Base-by-base conservation (phyloP, 2,797 vertebrate genomes). In the Apodemus agrarius region DNA sequence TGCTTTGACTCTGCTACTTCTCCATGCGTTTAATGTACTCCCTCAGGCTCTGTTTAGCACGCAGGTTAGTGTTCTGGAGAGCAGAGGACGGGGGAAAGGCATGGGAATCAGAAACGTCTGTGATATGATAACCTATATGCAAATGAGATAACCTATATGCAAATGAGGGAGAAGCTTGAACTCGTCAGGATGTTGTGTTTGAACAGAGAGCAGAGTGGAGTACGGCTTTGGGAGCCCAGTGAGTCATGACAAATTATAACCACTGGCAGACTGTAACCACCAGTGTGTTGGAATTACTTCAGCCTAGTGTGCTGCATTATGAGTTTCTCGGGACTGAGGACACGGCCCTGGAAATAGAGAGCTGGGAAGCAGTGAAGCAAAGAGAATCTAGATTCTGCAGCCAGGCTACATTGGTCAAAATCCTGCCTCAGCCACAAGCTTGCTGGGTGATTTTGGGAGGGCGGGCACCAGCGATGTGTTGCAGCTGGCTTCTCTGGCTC, bases 31-130 rank as follows among this genome's bases (percentile, higher is more conserved):
- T 85, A 83, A 93, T 75, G 69, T 31, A 19, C 69, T 84, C 69
- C 31, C 86, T 89, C n/a, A 59, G 69, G 72, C 22, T 89, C 91
- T 84, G 8, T 59, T 96, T 92, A 89, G 86, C 69, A 52, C 78
- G 52, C 85, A 78, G 22, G 21, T 81, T 92, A 69, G 79, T 95
- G 31, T 29, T 37, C 85, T 79, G 26, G n/a, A 81, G 86, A 65
- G 67, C 67, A 83, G 78, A 85, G 59, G 43, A 46, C 82, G 26
- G 19, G 31, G 0, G 26, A 65, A 87, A 52, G 79, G 63, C 12
- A 52, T 65, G 1, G 88, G 89, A 91, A 83, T 54, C 82, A 59
- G 88, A 90, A 88, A 75, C 17, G 26, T 94, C 63, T 11, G 91
- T 78, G 21, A 92, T 93, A 76, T 91, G 59, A 54, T 43, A 80